Percentiles rank a stretch among this genome's conserved stretches.
Conservation (phyloP, 2,797 vertebrate genomes). For the Natrix natrix region DNA sequence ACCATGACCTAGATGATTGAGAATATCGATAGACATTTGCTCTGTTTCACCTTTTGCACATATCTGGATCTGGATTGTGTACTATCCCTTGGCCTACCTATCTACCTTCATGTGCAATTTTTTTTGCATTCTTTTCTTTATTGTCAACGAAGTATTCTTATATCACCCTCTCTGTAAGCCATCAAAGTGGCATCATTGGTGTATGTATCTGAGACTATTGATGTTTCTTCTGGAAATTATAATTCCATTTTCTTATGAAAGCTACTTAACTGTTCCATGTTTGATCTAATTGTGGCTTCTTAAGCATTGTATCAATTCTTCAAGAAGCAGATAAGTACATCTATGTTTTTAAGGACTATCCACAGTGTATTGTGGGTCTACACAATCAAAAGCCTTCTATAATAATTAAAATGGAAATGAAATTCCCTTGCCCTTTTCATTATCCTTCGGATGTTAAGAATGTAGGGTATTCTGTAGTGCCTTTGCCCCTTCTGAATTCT, state of each 20-base stretch:
- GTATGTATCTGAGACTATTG: background rate
- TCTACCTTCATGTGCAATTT: background rate
- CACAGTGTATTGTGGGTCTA: background rate
- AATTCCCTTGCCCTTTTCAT: background rate
- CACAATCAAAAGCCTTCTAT: background rate
- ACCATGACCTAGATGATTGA: background rate
- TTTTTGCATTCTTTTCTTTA: background rate
- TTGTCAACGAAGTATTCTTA: background rate
- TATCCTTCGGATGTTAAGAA: background rate
- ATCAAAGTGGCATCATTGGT: background rate
- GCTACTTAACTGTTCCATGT: background rate
- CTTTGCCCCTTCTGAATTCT: background rate
- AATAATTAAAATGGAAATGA: background rate
- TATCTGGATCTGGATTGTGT: background rate
- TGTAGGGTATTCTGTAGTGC: background rate
- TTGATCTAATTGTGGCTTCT: background rate
- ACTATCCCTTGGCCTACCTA: background rate
- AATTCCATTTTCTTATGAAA: background rate
- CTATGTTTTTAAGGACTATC: background rate
- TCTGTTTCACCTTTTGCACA: background rate
- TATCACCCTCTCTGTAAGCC: background rate
- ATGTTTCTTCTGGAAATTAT: background rate
- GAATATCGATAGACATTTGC: background rate
- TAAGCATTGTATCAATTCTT: background rate
- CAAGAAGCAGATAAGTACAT: background rate